Evolutionary conservation across 1,140 invertebrate species (phyloP).

Genomic region (Bradynema listronoti): DNA sequence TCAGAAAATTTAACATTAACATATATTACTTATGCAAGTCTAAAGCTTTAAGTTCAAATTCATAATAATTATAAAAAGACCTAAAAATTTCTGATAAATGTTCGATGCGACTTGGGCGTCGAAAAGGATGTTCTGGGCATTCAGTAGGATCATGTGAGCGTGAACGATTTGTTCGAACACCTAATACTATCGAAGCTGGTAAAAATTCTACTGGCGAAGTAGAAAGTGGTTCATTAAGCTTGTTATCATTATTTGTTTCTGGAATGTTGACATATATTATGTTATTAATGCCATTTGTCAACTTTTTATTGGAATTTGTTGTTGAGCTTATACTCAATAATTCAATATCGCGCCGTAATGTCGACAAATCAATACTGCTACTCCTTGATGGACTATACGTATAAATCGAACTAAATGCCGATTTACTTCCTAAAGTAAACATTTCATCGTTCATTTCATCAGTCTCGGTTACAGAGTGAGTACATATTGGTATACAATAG

Average conservation of each 20-base stretch:
- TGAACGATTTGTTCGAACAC: constrained; percentile 47
- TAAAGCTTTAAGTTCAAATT: not conserved
- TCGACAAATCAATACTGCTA: constrained; percentile 56
- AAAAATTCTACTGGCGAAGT: constrained; percentile 35
- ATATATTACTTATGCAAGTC: not conserved
- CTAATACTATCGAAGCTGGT: constrained; percentile 33
- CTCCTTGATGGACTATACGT: constrained; percentile 44
- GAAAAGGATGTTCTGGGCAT: constrained; percentile 40
- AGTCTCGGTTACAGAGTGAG: not conserved
- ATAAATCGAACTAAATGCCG: constrained; percentile 17
- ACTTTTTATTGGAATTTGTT: constrained; percentile 39
- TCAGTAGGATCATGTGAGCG: constrained; percentile 51
- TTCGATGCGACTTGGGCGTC: constrained; percentile 53
- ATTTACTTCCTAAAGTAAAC: not conserved
- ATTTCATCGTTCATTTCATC: not conserved
- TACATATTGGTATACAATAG: constrained; percentile 6
- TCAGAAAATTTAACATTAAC: not conserved
- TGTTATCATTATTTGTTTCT: constrained; percentile 16
- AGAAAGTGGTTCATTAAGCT: not conserved
- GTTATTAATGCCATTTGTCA: constrained; percentile 21
- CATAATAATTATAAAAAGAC: constrained; percentile 22
- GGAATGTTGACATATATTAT: constrained; percentile 26
- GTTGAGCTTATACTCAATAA: constrained; percentile 50
- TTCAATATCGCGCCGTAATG: constrained; percentile 53
- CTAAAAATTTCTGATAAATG: constrained; percentile 56